Evolutionary conservation across 2,888 invertebrate genomes (phyloP).

Genomic region (Watsonalla binaria): DNA sequence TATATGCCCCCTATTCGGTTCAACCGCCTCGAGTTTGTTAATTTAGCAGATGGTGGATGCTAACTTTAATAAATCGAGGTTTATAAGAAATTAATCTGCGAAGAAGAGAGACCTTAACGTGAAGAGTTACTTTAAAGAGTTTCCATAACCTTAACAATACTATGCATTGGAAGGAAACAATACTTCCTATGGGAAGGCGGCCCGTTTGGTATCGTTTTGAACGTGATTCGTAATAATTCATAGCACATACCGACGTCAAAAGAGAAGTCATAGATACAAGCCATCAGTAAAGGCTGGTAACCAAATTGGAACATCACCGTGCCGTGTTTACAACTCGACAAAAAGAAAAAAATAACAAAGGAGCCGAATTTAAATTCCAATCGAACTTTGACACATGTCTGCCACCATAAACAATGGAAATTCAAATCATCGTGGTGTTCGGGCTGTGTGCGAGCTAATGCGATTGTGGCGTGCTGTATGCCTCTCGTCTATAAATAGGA

Average conservation of each 20-base stretch:
- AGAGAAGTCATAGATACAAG: slow-evolving; percentile 69
- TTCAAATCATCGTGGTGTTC: slow-evolving; percentile 74
- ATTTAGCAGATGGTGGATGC: slow-evolving; percentile 67
- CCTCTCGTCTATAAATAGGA: slow-evolving; percentile 72
- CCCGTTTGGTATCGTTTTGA: slow-evolving; percentile 29
- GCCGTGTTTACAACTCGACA: slow-evolving; percentile 76
- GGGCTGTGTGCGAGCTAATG: slow-evolving; percentile 56
- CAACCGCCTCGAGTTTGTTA: slow-evolving; percentile 57
- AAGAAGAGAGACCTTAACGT: too few species aligned
- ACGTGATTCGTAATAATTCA: slow-evolving; percentile 74
- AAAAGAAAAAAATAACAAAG: slow-evolving; percentile 73
- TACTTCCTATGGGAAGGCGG: slow-evolving; percentile 24
- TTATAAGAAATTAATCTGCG: too few species aligned
- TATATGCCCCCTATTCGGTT: slow-evolving; percentile 51
- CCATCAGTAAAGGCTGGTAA: slow-evolving; percentile 62
- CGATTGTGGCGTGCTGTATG: slow-evolving; percentile 72
- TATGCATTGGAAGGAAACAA: too few species aligned
- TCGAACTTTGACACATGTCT: slow-evolving; percentile 80
- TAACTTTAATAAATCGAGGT: slow-evolving; percentile 47
- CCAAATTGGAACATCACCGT: slow-evolving; percentile 77
- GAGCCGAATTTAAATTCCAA: slow-evolving; percentile 78
- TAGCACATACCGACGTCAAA: slow-evolving; percentile 71
- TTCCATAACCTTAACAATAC: slow-evolving; percentile 6
- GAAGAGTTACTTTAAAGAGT: slow-evolving; percentile 4
- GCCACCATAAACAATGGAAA: slow-evolving; percentile 79